Conservation (phyloP, 2,797 vertebrate genomes). For the Amblyopsis hoosieri region DNA sequence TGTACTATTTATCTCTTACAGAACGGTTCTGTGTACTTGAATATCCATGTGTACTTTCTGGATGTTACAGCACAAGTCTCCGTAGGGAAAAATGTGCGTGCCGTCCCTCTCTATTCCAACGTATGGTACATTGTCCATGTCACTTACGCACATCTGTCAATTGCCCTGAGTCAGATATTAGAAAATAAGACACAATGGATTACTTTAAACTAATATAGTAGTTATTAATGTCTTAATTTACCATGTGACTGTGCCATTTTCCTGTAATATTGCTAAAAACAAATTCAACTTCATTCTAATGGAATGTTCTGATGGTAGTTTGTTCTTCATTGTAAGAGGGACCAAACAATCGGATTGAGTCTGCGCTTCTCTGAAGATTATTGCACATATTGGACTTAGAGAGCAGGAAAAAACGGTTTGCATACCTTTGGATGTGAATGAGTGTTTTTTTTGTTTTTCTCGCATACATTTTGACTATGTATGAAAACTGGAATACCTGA, state of each 20-base stretch:
- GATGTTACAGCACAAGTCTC: slow-evolving; percentile 73
- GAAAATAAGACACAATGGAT: slow-evolving; percentile 26
- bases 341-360: slow-evolving; percentile 69
- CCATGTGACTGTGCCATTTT: slow-evolving; percentile 76
- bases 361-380: slow-evolving; percentile 38
- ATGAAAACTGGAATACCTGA: slow-evolving; percentile 53
- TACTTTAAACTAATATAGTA: slow-evolving; percentile 43
- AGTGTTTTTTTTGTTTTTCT: slow-evolving; percentile 29
- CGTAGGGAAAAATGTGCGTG: slow-evolving; percentile 39
- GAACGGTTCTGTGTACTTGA: slow-evolving; percentile 79
- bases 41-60: slow-evolving; percentile 68
- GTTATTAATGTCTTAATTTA: slow-evolving; percentile 58
- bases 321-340: slow-evolving; percentile 69
- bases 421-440: slow-evolving; percentile 44
- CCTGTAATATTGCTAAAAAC: slow-evolving; percentile 68
- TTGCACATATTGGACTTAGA: slow-evolving; percentile 58
- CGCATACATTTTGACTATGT: slow-evolving; percentile 23
- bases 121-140: slow-evolving; percentile 44
- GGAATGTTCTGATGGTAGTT: slow-evolving; percentile 65
- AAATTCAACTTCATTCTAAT: slow-evolving; percentile 59
- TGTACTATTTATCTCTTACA: slow-evolving; percentile 77
- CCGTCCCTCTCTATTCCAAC: slow-evolving; percentile 38
- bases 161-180: slow-evolving; percentile 28
- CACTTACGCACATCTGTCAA: slow-evolving; percentile 41
- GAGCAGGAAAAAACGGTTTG: slow-evolving; percentile 44